phyloP scores from a whole-genome alignment of 2,113 vertebrate genomes.

The Rhipidura dahli region DNA sequence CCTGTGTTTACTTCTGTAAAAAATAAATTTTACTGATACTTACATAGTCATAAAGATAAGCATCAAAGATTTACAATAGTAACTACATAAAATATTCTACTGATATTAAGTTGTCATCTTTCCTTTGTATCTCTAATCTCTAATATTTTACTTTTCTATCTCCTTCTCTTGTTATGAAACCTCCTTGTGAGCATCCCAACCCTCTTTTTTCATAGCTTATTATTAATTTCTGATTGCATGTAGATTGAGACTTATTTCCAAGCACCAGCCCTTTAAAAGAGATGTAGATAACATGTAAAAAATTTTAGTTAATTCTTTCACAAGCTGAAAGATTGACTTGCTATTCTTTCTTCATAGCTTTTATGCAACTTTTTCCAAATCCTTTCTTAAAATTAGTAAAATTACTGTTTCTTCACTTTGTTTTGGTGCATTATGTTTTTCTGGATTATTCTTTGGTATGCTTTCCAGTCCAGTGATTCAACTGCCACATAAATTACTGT shows the following conservation, averaged over 20 bases:
- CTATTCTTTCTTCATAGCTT: not conserved
- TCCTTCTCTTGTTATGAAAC: not conserved
- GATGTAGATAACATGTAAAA: not conserved
- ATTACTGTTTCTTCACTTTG: not conserved
- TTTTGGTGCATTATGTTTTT: not conserved
- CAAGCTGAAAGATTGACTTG: not conserved
- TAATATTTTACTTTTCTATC: not conserved
- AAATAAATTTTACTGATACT: not conserved
- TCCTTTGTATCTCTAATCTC: not conserved
- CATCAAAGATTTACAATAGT: not conserved
- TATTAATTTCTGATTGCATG: not conserved
- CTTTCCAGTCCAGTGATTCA: slow-evolving; percentile 30
- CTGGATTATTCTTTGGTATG: slow-evolving; percentile 18
- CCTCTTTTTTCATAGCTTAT: not conserved
- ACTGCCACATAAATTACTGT: slow-evolving; percentile 9
- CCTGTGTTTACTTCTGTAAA: not conserved
- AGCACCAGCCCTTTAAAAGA: not conserved
- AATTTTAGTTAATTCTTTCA: not conserved
- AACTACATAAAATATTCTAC: not conserved
- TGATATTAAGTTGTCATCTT: not conserved
- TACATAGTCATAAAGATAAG: not conserved
- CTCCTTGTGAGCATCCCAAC: not conserved
- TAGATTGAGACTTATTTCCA: not conserved
- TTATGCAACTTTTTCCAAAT: not conserved
- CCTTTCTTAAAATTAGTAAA: not conserved